These are phyloP conservation scores for Tiaroga cobitis DNA, from an alignment of 2,797 vertebrate genomes.

Conservation along the genomic window DNA sequence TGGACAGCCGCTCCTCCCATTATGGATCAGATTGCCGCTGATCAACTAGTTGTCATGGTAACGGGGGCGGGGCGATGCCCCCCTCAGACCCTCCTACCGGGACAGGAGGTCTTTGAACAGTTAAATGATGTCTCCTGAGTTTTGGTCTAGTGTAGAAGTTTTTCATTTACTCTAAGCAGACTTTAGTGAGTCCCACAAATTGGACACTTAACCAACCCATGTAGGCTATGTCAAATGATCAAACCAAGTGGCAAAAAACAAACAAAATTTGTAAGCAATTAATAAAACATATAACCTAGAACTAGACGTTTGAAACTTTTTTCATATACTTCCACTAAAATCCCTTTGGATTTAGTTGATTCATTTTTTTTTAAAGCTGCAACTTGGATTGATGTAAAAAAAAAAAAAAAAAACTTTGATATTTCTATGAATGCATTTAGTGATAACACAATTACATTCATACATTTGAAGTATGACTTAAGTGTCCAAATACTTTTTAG, in stretches of 20 bases:
- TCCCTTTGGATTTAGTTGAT: not conserved
- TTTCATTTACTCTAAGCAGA: not conserved
- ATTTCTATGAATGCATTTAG: not conserved
- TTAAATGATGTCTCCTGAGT: not conserved
- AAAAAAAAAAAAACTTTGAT: too few species aligned
- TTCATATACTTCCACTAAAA: not conserved
- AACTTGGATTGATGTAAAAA: not conserved
- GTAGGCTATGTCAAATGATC: not conserved
- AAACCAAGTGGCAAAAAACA: not conserved
- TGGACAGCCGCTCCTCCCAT: slow-evolving; percentile 58
- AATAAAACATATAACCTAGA: not conserved
- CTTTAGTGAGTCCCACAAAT: not conserved
- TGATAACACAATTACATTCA: not conserved
- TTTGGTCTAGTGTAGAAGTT: not conserved
- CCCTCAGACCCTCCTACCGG: slow-evolving; percentile 26
- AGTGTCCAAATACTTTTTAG: not conserved
- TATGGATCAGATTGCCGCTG: slow-evolving; percentile 37
- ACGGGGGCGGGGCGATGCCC: slow-evolving; percentile 6
- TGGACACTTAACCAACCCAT: not conserved
- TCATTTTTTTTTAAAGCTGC: not conserved
- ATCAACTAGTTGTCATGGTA: slow-evolving; percentile 8
- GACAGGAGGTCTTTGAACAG: slow-evolving; percentile 2
- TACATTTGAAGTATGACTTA: not conserved
- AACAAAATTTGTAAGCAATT: not conserved
- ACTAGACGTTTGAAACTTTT: not conserved